Percentiles rank a stretch among this genome's conserved stretches.
Conservation (phyloP, 2,888 invertebrate genomes). For the Phortica magna region DNA sequence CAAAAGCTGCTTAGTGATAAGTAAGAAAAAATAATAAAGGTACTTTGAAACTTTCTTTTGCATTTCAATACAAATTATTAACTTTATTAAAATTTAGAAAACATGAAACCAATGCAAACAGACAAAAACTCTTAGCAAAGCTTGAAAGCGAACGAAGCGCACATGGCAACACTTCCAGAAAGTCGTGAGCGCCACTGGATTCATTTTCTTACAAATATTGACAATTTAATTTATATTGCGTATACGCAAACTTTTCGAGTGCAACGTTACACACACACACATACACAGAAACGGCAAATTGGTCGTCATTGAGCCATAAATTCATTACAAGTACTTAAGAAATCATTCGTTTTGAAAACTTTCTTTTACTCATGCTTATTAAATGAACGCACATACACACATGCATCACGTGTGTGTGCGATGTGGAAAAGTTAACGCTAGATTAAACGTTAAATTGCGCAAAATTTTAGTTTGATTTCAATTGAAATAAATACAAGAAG, state of each 20-base stretch:
- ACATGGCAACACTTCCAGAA: slow-evolving; percentile 65
- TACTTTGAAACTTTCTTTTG: slow-evolving; percentile 48
- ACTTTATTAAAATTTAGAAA: slow-evolving; percentile 69
- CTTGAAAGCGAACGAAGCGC: slow-evolving; percentile 66
- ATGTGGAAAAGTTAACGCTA: slow-evolving; percentile 51
- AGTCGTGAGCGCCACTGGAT: background rate
- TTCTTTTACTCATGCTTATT: background rate
- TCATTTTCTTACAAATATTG: slow-evolving; percentile 56
- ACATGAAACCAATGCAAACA: slow-evolving; percentile 39
- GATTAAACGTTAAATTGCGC: slow-evolving; percentile 69
- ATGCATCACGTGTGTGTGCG: background rate
- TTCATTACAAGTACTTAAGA: slow-evolving; percentile 1
- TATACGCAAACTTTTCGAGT: background rate
- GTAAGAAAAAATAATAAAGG: slow-evolving; percentile 20
- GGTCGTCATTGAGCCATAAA: slow-evolving; percentile 3
- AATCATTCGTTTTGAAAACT: background rate
- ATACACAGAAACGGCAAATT: background rate
- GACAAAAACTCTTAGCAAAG: slow-evolving; percentile 51
- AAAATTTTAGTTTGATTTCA: slow-evolving; percentile 64
- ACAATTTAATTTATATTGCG: slow-evolving; percentile 63
- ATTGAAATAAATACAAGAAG: slow-evolving; percentile 39
- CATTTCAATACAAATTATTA: slow-evolving; percentile 70
- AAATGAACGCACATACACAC: background rate
- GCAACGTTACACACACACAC: background rate
- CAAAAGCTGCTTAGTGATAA: background rate